Evolutionary conservation across 2,888 invertebrate species (phyloP), one percentile per base, ranked within the genome.

Genomic region (Synergus umbraculus): DNA sequence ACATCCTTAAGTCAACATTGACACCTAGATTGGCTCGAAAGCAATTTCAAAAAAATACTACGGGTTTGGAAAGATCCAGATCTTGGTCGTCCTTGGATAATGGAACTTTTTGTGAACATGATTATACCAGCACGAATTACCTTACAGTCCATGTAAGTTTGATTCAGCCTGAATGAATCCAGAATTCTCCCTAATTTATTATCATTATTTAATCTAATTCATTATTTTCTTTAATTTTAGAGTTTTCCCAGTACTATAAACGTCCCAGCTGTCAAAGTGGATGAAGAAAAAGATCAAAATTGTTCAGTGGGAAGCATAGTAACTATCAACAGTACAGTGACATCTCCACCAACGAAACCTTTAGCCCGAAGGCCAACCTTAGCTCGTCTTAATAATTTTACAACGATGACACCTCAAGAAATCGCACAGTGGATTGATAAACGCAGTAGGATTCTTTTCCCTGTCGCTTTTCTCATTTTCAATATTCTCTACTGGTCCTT

Each of bases 341-440:
- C 85, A 9, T 83, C 85, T 10, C 91, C 83, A n/a, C 86, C 88
- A 29, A 80, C 81, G 29, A 92, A 90, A 81, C 83, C 87, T 4
- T 90, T 89, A 77, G 85, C 89, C 37, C 85, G 91, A 79, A 89
- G 92, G 65, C 88, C 90, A 76, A 90, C 91, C 44, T 85, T 90
- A 22, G 88, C 91, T 7, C 88, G 91, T 78, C 85, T 92, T 66
- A 90, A 91, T 78, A 92, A 91, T 76, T 92, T 92, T 65, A 96
- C 97, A 73, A 96, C 96, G 15, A 96, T 97, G 95, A 97, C 97
- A 1, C 97, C 97, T 0, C 97, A 97, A 88, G 96, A 97, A 92
- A 97, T 97, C 79, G 96, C 97, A 83, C 96, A 95, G 77, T 97
- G 97, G 97, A 97, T 97, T 84, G 97, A 97, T 93, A 95, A 94